phyloP scores from a whole-genome alignment of 1,140 invertebrate species.

The Cherax destructor region DNA sequence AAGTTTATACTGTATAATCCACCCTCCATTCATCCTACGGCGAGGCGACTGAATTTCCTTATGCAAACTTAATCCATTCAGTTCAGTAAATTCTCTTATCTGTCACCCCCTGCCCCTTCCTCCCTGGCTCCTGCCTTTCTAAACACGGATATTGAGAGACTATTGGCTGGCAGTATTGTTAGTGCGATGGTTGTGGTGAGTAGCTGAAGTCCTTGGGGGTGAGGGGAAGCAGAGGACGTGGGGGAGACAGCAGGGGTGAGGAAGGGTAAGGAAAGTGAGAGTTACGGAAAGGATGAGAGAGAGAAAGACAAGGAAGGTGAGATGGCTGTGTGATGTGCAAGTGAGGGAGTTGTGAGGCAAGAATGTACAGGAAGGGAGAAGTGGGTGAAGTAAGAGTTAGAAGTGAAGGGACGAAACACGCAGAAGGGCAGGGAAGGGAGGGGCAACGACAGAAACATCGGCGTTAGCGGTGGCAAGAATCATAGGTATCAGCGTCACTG shows the following conservation, averaged over 20 bases:
- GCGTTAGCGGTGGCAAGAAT: no score
- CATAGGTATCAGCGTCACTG: no score
- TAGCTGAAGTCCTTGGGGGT: background rate
- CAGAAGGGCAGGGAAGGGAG: no score
- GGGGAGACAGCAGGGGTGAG: constrained; percentile 27
- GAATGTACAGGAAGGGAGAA: no score
- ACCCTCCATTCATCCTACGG: constrained; percentile 57
- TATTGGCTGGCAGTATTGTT: constrained; percentile 50
- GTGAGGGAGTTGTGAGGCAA: background rate
- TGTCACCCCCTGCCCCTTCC: constrained; percentile 37
- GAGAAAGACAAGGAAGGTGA: constrained; percentile 2
- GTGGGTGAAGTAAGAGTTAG: background rate
- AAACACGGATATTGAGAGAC: constrained; percentile 57
- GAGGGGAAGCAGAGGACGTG: constrained; percentile 7
- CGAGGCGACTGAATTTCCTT: constrained; percentile 63
- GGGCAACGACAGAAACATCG: no score
- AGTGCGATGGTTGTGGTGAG: constrained; percentile 25
- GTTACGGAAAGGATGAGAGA: background rate
- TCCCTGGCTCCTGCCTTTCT: constrained; percentile 51
- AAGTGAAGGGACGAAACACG: background rate
- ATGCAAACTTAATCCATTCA: constrained; percentile 70
- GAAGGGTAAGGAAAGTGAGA: background rate
- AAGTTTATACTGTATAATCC: constrained; percentile 67
- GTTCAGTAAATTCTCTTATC: constrained; percentile 68
- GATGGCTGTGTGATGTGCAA: background rate